Percentiles rank a stretch among this genome's conserved stretches.
Conservation (phyloP, 64 coral and sea anemone genomes). For the Astreopora myriophthalma region DNA sequence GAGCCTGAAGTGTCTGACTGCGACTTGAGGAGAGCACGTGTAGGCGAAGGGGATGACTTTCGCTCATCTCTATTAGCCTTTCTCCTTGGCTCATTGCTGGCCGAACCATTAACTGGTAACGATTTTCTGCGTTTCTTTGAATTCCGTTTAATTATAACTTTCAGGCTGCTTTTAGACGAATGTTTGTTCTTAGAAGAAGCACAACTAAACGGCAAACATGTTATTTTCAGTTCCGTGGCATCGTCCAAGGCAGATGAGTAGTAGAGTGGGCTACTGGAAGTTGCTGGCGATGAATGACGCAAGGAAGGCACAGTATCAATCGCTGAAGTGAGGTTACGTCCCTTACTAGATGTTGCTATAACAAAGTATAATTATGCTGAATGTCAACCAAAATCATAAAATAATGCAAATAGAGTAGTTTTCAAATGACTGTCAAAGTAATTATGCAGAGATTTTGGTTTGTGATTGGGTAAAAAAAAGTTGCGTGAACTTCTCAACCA, state of each 20-base stretch:
- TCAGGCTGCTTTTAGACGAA: slow-evolving; percentile 82
- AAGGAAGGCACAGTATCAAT: slow-evolving; percentile 74
- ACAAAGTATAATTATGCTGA: slow-evolving; percentile 48
- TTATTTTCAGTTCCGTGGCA: slow-evolving; percentile 58
- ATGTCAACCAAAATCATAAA: not conserved
- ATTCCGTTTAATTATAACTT: slow-evolving; percentile 87
- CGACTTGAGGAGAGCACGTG: slow-evolving; percentile 72
- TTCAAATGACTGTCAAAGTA: too few relatives aligned
- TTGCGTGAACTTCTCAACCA: too few relatives aligned
- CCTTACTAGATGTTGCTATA: slow-evolving; percentile 73
- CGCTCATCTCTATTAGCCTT: slow-evolving; percentile 72
- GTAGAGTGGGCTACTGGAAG: slow-evolving; percentile 92
- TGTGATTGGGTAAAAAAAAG: too few relatives aligned
- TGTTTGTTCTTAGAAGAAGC: slow-evolving; percentile 81
- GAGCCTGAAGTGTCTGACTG: slow-evolving; percentile 88
- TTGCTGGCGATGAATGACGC: slow-evolving; percentile 56
- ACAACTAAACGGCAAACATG: slow-evolving; percentile 94
- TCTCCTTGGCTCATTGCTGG: slow-evolving; percentile 54
- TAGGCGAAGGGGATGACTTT: slow-evolving; percentile 62
- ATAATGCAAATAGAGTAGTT: too few relatives aligned
- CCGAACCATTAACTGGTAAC: slow-evolving; percentile 70
- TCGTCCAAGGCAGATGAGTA: slow-evolving; percentile 79
- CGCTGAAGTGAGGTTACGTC: slow-evolving; percentile 74
- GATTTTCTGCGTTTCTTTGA: slow-evolving; percentile 99
- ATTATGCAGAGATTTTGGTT: too few relatives aligned